A percentile compares a stretch with the other conserved stretches of the same genome.
These are phyloP conservation scores for Dipodomys merriami DNA, from an alignment of 2,113 vertebrate genomes.

Conservation along the genomic window DNA sequence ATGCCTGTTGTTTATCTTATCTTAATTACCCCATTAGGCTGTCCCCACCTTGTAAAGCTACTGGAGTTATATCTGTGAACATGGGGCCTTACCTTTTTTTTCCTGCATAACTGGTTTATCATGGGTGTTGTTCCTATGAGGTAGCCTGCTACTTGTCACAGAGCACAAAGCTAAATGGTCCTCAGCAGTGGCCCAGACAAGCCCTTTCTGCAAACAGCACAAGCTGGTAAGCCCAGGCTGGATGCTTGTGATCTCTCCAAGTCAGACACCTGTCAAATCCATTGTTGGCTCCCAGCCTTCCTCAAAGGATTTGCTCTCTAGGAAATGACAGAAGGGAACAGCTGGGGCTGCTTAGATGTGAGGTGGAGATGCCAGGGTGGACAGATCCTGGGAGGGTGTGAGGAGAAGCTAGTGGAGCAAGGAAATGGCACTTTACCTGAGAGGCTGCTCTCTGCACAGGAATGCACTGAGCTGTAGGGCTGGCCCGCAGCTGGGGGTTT, in stretches of 20 bases:
- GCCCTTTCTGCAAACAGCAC: conserved; percentile 10
- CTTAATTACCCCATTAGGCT: background rate
- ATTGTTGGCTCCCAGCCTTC: background rate
- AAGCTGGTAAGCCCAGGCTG: background rate
- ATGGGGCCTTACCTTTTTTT: background rate
- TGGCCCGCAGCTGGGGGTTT: background rate
- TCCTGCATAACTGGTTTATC: conserved; percentile 1
- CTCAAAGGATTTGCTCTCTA: conserved; percentile 16
- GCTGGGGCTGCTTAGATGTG: background rate
- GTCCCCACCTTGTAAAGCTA: background rate
- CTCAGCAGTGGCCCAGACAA: background rate
- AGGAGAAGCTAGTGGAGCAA: background rate
- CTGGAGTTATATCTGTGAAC: background rate
- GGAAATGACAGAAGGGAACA: conserved; percentile 53
- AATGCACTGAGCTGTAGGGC: background rate
- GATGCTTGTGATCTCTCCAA: background rate
- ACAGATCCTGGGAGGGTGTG: background rate
- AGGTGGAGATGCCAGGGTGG: background rate
- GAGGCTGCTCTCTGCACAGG: background rate
- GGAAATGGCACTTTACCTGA: background rate
- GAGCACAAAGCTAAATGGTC: background rate
- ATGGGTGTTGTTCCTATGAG: background rate
- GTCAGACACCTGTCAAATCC: conserved; percentile 49
- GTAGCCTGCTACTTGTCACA: background rate
- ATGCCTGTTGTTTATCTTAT: background rate